Evolutionary conservation across 1,140 invertebrate genomes (phyloP).

Genomic region (Drosophila orena): DNA sequence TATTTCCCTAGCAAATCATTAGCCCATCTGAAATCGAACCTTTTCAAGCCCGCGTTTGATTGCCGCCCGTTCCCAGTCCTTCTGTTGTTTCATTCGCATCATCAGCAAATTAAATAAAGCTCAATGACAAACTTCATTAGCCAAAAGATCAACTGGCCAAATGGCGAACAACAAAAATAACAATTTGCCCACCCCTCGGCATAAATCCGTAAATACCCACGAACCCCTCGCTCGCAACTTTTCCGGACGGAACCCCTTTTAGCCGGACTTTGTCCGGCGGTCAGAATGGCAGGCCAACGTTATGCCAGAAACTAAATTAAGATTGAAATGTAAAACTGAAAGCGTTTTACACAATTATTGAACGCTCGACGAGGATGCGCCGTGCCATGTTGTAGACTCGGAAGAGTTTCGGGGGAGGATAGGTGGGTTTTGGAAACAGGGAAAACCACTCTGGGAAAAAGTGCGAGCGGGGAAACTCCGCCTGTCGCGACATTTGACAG

Average conservation of each 20-base stretch:
- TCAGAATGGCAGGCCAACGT: constrained; percentile 70
- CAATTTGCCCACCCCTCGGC: constrained; percentile 54
- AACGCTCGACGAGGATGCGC: constrained; percentile 25
- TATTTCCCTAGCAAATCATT: neutral
- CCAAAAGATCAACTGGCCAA: constrained; percentile 78
- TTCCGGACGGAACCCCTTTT: constrained; percentile 18
- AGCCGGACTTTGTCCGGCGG: constrained; percentile 24
- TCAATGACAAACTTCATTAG: constrained; percentile 84
- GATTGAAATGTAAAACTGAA: constrained; percentile 85
- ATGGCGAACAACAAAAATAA: constrained; percentile 77
- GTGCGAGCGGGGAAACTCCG: constrained; percentile 34
- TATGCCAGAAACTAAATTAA: constrained; percentile 84
- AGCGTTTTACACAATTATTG: constrained; percentile 85
- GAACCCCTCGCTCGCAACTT: neutral
- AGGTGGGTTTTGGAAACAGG: constrained; percentile 35
- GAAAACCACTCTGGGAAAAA: constrained; percentile 71
- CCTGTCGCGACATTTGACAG: constrained; percentile 44
- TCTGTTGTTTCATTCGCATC: constrained; percentile 40
- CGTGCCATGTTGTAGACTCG: too few relatives aligned
- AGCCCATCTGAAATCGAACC: constrained; percentile 14
- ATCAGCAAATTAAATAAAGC: constrained; percentile 80
- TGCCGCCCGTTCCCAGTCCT: neutral
- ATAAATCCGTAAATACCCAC: constrained; percentile 20
- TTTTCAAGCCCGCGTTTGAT: constrained; percentile 7
- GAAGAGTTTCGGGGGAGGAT: neutral